Base-by-base conservation (phyloP, 2,113 vertebrate genomes). In the Ochotona curzoniae region DNA sequence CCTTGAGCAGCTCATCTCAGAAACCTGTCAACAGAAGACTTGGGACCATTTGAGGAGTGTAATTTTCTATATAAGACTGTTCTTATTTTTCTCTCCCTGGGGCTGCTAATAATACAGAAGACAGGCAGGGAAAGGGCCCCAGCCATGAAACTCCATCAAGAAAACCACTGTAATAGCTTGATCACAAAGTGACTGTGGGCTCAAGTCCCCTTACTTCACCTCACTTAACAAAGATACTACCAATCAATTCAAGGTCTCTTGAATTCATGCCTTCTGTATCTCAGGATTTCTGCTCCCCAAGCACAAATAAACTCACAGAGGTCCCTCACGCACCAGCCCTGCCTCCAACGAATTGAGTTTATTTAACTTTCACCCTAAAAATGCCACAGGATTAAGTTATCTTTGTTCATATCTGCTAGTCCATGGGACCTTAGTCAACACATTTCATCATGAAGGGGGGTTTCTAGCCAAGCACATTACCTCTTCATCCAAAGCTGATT, bases 401-500 rank as follows among this genome's bases (percentile, higher is more conserved):
- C 74, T 87, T 82, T 15, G 1, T 2, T 76, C 32, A 90, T 69
- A 78, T 74, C 67, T 74, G 66, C 83, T 89, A 89, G 71, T 83
- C 76, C 84, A 87, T 32, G 73, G 85, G 64, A n/a, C 63, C 87
- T 93, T 1, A 69, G 87, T 81, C 73, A 85, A 90, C 83, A 87
- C 57, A 35, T 75, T 93, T 94, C 96, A 76, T 47, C 78, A 21
- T 30, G 61, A 94, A 32, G 69, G 64, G 13, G 88, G 87, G 82
- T 21, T 91, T 93, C 70, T 76, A 91, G 83, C 81, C 90, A 85
- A 57, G 32, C 21, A 90, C 73, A 92, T 90, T 78, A 96, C 90
- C 88, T 47, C 32, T 60, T 96, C 88, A 44, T 32, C 88, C 94
- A 89, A 18, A 95, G 88, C 61, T 96, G 66, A 80, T 61, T 63